Conservation (phyloP, 2,888 invertebrate species). For the Uropetala carovei region DNA sequence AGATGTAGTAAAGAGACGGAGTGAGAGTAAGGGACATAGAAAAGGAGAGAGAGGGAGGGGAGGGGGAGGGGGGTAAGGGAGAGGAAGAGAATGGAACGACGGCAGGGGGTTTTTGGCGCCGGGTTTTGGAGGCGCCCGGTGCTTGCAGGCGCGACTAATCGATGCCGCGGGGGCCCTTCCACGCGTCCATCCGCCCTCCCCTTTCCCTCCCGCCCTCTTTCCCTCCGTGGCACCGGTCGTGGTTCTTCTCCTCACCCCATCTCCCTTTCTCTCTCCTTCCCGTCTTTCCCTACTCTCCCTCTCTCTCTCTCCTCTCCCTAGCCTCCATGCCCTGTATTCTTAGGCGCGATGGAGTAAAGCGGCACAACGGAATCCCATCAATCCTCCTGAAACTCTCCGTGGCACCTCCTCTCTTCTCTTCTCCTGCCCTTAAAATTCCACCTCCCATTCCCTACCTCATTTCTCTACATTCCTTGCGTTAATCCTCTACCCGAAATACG, state of each 20-base stretch:
- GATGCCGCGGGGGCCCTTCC: slow-evolving; percentile 5
- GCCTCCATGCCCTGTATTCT: background rate
- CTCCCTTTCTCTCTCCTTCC: background rate
- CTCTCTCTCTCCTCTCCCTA: background rate
- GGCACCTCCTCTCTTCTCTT: background rate
- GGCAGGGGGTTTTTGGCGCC: slow-evolving; percentile 3
- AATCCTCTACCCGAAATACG: slow-evolving; percentile 4
- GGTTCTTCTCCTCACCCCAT: background rate
- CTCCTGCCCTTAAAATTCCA: background rate
- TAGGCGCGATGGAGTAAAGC: background rate
- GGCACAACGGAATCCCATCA: slow-evolving; percentile 28
- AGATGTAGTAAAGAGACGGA: background rate
- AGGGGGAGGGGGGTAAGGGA: background rate
- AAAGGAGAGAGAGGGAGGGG: background rate
- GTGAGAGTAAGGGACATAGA: background rate
- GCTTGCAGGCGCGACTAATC: slow-evolving; percentile 32
- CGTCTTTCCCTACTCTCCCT: background rate
- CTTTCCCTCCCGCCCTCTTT: background rate
- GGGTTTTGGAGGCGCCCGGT: slow-evolving; percentile 13
- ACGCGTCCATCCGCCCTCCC: background rate
- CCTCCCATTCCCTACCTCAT: slow-evolving; percentile 4
- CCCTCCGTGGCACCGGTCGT: background rate
- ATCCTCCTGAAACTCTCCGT: slow-evolving; percentile 21
- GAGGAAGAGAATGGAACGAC: background rate
- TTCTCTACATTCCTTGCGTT: slow-evolving; percentile 7